Percentiles rank a stretch among this genome's conserved stretches.
Evolutionary conservation across 2,797 vertebrate species (phyloP).

Genomic region (Dicrostonyx torquatus): DNA sequence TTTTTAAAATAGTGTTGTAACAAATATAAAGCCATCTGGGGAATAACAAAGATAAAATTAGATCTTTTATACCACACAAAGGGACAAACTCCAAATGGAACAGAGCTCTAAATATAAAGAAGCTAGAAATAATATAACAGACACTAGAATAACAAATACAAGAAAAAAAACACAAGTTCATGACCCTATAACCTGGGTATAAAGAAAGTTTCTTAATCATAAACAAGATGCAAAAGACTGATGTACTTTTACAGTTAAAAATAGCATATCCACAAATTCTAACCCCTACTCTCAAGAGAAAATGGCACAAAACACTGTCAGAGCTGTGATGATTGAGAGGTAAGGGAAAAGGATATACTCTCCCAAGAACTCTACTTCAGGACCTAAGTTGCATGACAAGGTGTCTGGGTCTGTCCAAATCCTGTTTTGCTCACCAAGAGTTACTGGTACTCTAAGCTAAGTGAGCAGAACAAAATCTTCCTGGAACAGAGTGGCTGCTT

Average conservation of each 20-base stretch:
- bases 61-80: slow-evolving; percentile 40
- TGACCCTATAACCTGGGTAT: background rate
- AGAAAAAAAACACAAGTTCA: background rate
- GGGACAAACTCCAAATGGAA: slow-evolving; percentile 50
- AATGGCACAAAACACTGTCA: slow-evolving; percentile 4
- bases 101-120: slow-evolving; percentile 50
- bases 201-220: slow-evolving; percentile 32
- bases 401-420: background rate
- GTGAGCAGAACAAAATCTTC: slow-evolving; percentile 83
- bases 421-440: background rate
- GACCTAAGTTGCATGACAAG: background rate
- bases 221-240: slow-evolving; percentile 8
- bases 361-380: background rate
- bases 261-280: background rate
- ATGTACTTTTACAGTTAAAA: slow-evolving; percentile 55
- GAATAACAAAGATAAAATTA: slow-evolving; percentile 41
- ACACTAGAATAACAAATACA: background rate
- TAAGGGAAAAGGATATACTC: background rate
- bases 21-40: slow-evolving; percentile 33
- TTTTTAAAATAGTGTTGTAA: slow-evolving; percentile 27
- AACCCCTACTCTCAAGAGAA: background rate
- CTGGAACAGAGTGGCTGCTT: slow-evolving; percentile 82
- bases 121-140: background rate
- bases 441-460: slow-evolving; percentile 19
- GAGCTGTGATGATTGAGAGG: background rate